Evolutionary conservation across 2,888 invertebrate genomes (phyloP), one percentile per base, ranked within the genome.

Genomic region (Pristionchus arcanus): DNA sequence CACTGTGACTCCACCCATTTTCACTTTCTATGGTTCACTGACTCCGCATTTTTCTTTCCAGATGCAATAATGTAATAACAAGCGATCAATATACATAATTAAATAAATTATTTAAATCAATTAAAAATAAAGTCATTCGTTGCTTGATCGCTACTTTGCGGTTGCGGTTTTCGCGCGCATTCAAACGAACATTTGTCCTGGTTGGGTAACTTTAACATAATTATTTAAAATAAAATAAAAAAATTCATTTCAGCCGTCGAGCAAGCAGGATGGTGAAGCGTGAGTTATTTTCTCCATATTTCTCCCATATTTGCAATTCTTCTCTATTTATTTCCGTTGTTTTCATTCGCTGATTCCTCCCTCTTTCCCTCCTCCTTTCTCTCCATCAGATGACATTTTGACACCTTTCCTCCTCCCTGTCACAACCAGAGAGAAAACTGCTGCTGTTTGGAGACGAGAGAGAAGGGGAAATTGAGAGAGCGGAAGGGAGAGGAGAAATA

Each of bases 381-480:
- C 68, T 28, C 31, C 68, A 15, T 74, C 34, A 74, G 37, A 37
- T 16, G 74, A n/a, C 74, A 74, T 74, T 74, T 74, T 74, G 74
- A 74, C 74, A 34, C 34, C 74, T 34, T 19, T 28, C 68, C 42
- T 49, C 42, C 42, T 49, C 13, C 34, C 37, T 74, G 34, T 74
- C 74, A 74, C 74, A 74, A 74, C 74, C 68, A 28, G n/a, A 68
- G 68, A 28, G 68, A 68, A 68, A 68, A 68, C 68, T 25, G 68
- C 68, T 68, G 68, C 59, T 68, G n/a, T 28, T 28, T 13, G n/a
- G 74, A 37, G 37, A 15, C 4, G 34, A 74, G 37, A 74, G 74
- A 74, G 74, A 4, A 37, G 4, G 74, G 7, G 84, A 84, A 84
- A 31, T 15, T 2, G 59, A 55, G 59, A 84, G 59, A 84, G 37